Evolutionary conservation across 2,888 invertebrate species (phyloP).

Genomic region (Perizoma affinitatum): DNA sequence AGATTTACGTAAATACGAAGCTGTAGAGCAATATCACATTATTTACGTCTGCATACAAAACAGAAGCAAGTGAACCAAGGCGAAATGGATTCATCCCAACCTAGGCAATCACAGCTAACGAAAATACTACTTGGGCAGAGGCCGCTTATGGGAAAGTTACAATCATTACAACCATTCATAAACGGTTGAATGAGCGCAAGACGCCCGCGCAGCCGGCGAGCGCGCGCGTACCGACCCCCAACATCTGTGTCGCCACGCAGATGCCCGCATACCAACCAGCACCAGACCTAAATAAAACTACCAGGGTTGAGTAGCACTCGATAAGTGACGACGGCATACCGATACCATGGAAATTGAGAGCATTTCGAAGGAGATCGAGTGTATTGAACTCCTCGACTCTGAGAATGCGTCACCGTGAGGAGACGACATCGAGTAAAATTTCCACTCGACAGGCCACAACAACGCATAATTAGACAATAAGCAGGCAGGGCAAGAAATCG

Average conservation of each 20-base stretch:
- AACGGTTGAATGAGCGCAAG: constrained; percentile 79
- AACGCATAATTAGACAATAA: constrained; percentile 81
- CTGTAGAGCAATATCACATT: not conserved
- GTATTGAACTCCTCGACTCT: constrained; percentile 78
- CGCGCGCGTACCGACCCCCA: constrained; percentile 61
- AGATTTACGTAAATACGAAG: constrained; percentile 2
- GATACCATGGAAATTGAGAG: constrained; percentile 24
- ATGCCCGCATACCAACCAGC: constrained; percentile 42
- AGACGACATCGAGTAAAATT: constrained; percentile 65
- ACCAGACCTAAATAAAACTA: constrained; percentile 33
- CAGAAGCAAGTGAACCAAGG: constrained; percentile 47
- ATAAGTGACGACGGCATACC: constrained; percentile 26
- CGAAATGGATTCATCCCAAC: constrained; percentile 32
- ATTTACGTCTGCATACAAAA: constrained; percentile 23
- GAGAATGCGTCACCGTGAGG: constrained; percentile 69
- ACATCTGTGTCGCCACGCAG: constrained; percentile 61
- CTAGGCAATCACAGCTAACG: constrained; percentile 49
- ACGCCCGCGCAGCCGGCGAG: constrained; percentile 57
- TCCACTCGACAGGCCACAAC: constrained; percentile 74
- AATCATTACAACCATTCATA: constrained; percentile 78
- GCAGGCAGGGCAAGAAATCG: constrained; percentile 81
- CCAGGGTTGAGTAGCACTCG: constrained; percentile 26
- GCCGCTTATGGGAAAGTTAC: constrained; percentile 78
- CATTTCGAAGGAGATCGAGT: constrained; percentile 46
- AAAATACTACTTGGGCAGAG: constrained; percentile 62